A percentile compares a stretch with the other conserved stretches of the same genome.
Conservation (phyloP, 2,888 invertebrate genomes). For the Hylaea fasciaria region DNA sequence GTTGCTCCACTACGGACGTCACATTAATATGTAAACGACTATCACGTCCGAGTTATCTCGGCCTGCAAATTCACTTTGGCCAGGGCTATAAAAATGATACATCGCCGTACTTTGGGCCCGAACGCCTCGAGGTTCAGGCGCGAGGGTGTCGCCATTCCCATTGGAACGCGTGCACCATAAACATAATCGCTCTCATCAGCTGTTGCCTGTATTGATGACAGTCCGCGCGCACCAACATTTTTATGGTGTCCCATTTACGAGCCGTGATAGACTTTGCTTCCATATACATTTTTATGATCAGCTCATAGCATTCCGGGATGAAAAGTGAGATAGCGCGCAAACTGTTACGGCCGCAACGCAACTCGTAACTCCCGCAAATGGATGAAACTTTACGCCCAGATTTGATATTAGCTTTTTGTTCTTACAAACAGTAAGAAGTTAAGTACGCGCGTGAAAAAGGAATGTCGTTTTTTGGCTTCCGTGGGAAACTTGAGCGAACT, state of each 20-base stretch:
- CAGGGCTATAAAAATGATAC: slow-evolving; percentile 79
- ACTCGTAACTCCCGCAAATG: slow-evolving; percentile 32
- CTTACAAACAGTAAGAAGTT: slow-evolving; percentile 32
- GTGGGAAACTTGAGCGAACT: slow-evolving; percentile 46
- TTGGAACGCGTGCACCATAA: slow-evolving; percentile 68
- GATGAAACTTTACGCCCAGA: slow-evolving; percentile 32
- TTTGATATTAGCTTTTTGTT: slow-evolving; percentile 36
- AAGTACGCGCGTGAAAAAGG: slow-evolving; percentile 27
- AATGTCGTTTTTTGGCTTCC: slow-evolving; percentile 29
- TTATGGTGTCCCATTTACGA: slow-evolving; percentile 70
- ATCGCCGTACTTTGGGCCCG: slow-evolving; percentile 65
- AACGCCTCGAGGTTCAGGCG: slow-evolving; percentile 68
- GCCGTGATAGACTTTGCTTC: slow-evolving; percentile 67
- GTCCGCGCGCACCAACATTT: slow-evolving; percentile 56
- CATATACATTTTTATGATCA: slow-evolving; percentile 66
- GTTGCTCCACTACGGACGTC: slow-evolving; percentile 40
- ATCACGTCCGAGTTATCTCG: slow-evolving; percentile 77
- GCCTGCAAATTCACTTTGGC: slow-evolving; percentile 81
- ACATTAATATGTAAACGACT: slow-evolving; percentile 67
- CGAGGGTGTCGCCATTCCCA: slow-evolving; percentile 55
- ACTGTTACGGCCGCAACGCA: slow-evolving; percentile 32
- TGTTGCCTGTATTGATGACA: slow-evolving; percentile 66
- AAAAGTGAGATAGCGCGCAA: slow-evolving; percentile 46
- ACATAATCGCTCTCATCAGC: slow-evolving; percentile 79
- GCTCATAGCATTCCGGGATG: slow-evolving; percentile 53